A percentile compares a stretch with the other conserved stretches of the same genome.
These are phyloP conservation scores for Drosophila pallidifrons DNA, from an alignment of 1,140 invertebrate species.

Conservation along the genomic window DNA sequence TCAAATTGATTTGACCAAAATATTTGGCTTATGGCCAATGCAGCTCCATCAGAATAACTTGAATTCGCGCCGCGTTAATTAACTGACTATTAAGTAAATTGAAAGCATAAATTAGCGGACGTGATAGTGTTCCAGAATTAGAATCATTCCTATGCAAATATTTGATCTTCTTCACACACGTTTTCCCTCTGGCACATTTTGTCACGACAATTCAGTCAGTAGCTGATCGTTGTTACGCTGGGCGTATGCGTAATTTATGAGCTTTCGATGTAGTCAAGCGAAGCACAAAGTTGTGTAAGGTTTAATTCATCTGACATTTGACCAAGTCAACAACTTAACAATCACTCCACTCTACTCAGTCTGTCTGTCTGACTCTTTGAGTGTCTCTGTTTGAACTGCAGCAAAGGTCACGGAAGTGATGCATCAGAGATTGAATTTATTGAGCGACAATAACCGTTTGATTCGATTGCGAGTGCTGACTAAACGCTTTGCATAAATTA, in stretches of 20 bases:
- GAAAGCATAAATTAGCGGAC: slow-evolving; percentile 32
- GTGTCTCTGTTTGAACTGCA: slow-evolving; percentile 28
- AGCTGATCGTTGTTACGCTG: slow-evolving; percentile 17
- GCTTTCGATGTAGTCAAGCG: slow-evolving; percentile 10
- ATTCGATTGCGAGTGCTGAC: slow-evolving; percentile 44
- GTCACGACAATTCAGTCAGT: slow-evolving; percentile 7
- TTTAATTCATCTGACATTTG: slow-evolving; percentile 51
- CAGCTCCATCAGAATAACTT: slow-evolving; percentile 12
- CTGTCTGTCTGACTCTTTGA: slow-evolving; percentile 5
- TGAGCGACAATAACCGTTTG: slow-evolving; percentile 72
- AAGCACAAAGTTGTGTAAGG: slow-evolving; percentile 51
- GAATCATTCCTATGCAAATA: slow-evolving; percentile 21
- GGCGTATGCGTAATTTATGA: slow-evolving; percentile 71
- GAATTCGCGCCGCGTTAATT: slow-evolving; percentile 34
- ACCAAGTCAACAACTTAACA: slow-evolving; percentile 15
- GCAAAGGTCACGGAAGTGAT: slow-evolving; percentile 73
- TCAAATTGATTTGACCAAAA: slow-evolving; percentile 22
- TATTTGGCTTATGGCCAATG: slow-evolving; percentile 21
- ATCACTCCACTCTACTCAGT: slow-evolving; percentile 30
- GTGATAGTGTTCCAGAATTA: slow-evolving; percentile 9
- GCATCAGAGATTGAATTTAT: slow-evolving; percentile 58
- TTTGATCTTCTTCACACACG: neutral
- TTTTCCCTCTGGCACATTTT: slow-evolving; percentile 4
- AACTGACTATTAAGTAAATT: slow-evolving; percentile 33
- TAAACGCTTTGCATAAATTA: slow-evolving; percentile 57